These are phyloP conservation scores for Nasonia vitripennis DNA, from an alignment of 1,140 invertebrate genomes.

Conservation along the genomic window DNA sequence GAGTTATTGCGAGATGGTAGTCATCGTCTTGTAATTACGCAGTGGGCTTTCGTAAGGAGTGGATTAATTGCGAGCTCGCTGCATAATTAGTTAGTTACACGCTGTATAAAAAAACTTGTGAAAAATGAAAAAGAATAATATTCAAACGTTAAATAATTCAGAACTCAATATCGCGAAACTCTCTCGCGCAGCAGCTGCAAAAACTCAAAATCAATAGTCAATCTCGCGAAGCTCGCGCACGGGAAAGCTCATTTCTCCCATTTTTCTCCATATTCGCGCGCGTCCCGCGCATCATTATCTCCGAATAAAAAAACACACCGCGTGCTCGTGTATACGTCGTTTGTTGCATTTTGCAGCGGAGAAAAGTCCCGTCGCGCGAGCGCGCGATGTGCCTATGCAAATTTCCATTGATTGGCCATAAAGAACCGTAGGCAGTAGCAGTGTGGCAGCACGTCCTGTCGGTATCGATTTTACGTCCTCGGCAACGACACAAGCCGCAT, in stretches of 20 bases:
- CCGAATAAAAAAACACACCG: not conserved
- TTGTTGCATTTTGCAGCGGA: conserved; percentile 21
- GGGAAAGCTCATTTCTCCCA: not conserved
- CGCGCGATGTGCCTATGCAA: conserved; percentile 29
- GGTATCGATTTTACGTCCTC: conserved; percentile 38
- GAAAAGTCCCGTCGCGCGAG: not conserved
- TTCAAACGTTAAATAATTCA: too few relatives aligned
- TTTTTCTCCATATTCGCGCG: not conserved
- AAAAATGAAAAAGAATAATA: too few relatives aligned
- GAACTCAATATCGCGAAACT: too few relatives aligned
- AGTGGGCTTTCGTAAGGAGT: too few relatives aligned
- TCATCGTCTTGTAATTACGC: not conserved
- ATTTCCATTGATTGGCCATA: conserved; percentile 48
- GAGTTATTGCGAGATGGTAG: not conserved
- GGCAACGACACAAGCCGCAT: not conserved
- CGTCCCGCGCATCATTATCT: not conserved
- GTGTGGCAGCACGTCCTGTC: not conserved
- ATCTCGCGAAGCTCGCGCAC: not conserved
- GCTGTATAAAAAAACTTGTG: too few relatives aligned
- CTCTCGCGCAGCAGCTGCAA: too few relatives aligned
- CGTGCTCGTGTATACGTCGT: not conserved
- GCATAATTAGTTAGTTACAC: too few relatives aligned
- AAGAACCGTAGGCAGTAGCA: conserved; percentile 11
- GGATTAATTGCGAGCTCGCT: too few relatives aligned
- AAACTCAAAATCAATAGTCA: not conserved